phyloP scores from a whole-genome alignment of 2,113 vertebrate species.

The Pelmatolapia mariae region DNA sequence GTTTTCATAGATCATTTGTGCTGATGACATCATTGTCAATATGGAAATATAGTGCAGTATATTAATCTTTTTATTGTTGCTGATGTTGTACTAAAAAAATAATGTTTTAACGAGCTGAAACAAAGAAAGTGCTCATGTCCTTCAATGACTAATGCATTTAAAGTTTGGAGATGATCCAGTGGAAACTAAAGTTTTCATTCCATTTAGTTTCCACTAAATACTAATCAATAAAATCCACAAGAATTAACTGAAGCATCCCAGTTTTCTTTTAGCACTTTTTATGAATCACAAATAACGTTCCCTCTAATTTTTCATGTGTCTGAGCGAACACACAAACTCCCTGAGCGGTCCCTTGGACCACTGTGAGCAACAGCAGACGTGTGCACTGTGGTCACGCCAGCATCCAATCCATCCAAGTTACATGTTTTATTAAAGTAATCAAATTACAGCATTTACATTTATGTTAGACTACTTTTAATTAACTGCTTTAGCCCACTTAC shows the following conservation, averaged over 20 bases:
- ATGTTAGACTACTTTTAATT: too few relatives aligned
- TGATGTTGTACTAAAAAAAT: neutral
- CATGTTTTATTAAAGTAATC: too few relatives aligned
- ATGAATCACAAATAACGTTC: neutral
- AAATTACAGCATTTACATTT: too few relatives aligned
- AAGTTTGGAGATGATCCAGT: neutral
- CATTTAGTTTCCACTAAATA: neutral
- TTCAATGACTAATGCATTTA: neutral
- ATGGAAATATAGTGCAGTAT: neutral
- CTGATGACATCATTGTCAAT: neutral
- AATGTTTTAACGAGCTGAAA: neutral
- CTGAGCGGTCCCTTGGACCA: too few relatives aligned
- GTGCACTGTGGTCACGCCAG: too few relatives aligned
- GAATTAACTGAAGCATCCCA: neutral
- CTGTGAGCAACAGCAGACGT: too few relatives aligned
- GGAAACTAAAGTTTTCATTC: neutral
- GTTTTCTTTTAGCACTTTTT: neutral
- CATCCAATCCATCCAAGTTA: too few relatives aligned
- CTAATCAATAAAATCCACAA: neutral
- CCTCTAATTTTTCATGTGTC: too few relatives aligned
- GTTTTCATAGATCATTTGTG: neutral
- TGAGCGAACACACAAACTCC: too few relatives aligned
- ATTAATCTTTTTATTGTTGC: neutral
- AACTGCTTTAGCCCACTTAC: too few relatives aligned
- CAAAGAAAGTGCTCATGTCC: neutral